These are phyloP conservation scores for Orthosia gracilis DNA, from an alignment of 2,888 invertebrate genomes.

Conservation along the genomic window DNA sequence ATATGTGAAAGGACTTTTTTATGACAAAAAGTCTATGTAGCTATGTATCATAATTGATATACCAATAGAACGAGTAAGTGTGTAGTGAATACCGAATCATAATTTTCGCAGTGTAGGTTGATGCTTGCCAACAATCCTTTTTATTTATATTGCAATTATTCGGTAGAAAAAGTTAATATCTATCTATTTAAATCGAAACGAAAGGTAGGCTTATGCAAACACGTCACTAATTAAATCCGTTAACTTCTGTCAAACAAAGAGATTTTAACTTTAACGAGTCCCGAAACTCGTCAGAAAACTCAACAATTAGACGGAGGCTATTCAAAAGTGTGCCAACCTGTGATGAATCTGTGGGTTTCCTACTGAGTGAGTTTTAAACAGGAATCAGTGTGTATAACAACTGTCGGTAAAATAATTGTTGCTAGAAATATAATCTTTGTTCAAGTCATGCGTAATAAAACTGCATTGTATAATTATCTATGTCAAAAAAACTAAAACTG, in stretches of 20 bases:
- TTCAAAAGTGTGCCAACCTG: conserved; percentile 43
- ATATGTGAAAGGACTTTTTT: neutral
- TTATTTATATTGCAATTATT: neutral
- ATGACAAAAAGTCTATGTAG: neutral
- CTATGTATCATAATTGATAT: neutral
- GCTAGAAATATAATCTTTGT: too few relatives aligned
- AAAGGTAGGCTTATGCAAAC: conserved; percentile 35
- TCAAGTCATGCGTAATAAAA: too few relatives aligned
- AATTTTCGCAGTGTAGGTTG: neutral
- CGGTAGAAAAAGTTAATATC: neutral
- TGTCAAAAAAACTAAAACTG: too few relatives aligned
- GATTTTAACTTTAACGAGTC: conserved; percentile 61
- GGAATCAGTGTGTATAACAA: neutral
- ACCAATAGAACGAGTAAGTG: too few relatives aligned
- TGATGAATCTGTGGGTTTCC: conserved; percentile 15
- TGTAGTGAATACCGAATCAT: neutral
- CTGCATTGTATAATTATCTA: too few relatives aligned
- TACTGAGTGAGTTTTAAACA: too few relatives aligned
- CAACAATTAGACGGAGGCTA: conserved; percentile 37
- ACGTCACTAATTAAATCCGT: conserved; percentile 59
- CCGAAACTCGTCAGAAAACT: conserved; percentile 54
- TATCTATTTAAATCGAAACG: conserved; percentile 25
- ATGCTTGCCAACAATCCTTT: neutral
- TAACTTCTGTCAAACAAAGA: conserved; percentile 60
- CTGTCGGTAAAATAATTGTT: too few relatives aligned